Conservation (phyloP, 2,113 vertebrate species). For the Cheirogaleus medius region DNA sequence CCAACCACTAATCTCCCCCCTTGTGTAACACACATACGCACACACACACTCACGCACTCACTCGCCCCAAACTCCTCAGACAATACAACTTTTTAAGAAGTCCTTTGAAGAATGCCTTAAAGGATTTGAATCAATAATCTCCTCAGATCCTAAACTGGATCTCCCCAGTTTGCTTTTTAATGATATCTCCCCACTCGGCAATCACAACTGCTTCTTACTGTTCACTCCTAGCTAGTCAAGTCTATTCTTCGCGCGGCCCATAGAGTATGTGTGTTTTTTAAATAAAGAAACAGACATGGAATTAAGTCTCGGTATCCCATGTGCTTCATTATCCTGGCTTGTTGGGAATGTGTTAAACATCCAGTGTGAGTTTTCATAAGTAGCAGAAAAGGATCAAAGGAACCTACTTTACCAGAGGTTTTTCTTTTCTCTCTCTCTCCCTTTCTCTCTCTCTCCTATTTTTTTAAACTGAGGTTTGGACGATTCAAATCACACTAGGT, state of each 20-base stretch:
- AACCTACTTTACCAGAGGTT: conserved; percentile 59
- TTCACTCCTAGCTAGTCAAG: conserved; percentile 35
- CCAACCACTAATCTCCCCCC: conserved; percentile 52
- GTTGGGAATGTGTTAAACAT: conserved; percentile 71
- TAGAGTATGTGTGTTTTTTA: conserved; percentile 3
- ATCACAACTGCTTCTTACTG: conserved; percentile 60
- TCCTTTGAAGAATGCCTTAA: conserved; percentile 74
- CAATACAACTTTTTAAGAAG: conserved; percentile 76
- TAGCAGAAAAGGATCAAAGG: conserved; percentile 70
- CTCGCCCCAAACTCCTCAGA: conserved; percentile 66
- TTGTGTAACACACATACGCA: not conserved
- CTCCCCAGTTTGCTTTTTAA: conserved; percentile 70
- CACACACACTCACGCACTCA: not conserved
- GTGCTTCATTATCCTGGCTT: conserved; percentile 74
- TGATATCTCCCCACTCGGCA: conserved; percentile 64
- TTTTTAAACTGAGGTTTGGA: conserved; percentile 52
- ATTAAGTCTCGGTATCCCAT: conserved; percentile 59
- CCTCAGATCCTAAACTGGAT: conserved; percentile 51
- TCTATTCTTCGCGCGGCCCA: not conserved
- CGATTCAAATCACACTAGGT: conserved; percentile 78
- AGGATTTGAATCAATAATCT: conserved; percentile 69
- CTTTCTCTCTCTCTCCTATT: not conserved
- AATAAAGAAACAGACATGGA: conserved; percentile 75
- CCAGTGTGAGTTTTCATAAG: conserved; percentile 70
- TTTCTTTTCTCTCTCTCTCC: conserved; percentile 58